Percentiles rank a stretch among this genome's conserved stretches.
phyloP scores from a whole-genome alignment of 1,140 invertebrate genomes.

The Zaprionus africanus region DNA sequence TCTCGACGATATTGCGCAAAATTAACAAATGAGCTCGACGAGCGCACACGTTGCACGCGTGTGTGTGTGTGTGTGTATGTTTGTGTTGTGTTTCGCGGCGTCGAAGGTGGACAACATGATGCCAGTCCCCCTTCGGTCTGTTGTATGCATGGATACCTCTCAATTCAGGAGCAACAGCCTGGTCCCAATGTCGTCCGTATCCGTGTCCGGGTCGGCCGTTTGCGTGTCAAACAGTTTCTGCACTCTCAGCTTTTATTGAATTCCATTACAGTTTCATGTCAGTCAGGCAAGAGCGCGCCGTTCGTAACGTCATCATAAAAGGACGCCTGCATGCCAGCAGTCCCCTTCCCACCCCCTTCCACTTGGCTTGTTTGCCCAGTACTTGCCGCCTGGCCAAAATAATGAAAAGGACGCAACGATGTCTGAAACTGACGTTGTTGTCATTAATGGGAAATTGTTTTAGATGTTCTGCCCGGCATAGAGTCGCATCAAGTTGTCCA shows the following conservation, averaged over 20 bases:
- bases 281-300: conserved; percentile 36
- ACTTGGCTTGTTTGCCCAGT: conserved; percentile 16
- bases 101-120: conserved; percentile 10
- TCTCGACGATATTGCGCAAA: conserved; percentile 63
- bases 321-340: not conserved
- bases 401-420: conserved; percentile 27
- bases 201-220: conserved; percentile 52
- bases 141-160: conserved; percentile 17
- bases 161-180: conserved; percentile 15
- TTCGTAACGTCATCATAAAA: conserved; percentile 74
- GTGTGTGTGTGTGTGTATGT: not conserved
- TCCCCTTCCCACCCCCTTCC: not conserved
- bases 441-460: conserved; percentile 55
- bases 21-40: conserved; percentile 77
- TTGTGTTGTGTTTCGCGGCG: conserved; percentile 42
- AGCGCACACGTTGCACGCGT: conserved; percentile 39
- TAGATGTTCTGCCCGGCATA: conserved; percentile 27
- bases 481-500: conserved; percentile 14
- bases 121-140: not conserved
- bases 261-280: conserved; percentile 80
- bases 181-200: conserved; percentile 16
- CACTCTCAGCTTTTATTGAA: conserved; percentile 82
- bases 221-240: conserved; percentile 74
- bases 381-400: conserved; percentile 29
- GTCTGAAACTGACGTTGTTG: conserved; percentile 41